phyloP scores from a whole-genome alignment of 2,113 vertebrate species.

The Uria aalge region DNA sequence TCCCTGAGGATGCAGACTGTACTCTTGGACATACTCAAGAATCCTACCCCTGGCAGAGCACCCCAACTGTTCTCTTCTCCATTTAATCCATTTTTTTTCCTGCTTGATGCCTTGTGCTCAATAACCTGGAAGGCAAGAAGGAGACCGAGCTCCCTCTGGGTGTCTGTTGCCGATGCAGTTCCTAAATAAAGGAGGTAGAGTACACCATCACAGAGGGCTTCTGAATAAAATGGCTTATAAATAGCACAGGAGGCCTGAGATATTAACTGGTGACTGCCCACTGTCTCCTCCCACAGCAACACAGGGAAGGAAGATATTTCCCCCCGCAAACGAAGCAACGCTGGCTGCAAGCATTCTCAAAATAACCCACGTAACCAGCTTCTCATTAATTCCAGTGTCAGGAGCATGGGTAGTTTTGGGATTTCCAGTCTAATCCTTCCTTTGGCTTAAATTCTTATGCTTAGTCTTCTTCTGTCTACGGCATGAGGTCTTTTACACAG shows the following conservation, averaged over 20 bases:
- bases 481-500: background rate
- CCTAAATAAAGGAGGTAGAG: background rate
- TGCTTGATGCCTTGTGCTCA: background rate
- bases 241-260: background rate
- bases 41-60: background rate
- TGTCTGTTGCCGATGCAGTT: rapidly evolving
- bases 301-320: background rate
- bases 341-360: conserved; percentile 27
- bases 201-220: background rate
- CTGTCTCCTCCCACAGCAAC: background rate
- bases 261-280: background rate
- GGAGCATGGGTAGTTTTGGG: background rate
- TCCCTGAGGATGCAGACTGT: background rate
- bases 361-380: background rate
- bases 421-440: conserved; percentile 48
- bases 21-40: background rate
- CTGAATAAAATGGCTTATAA: background rate
- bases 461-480: background rate
- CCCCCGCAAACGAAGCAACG: background rate
- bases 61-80: background rate
- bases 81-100: background rate
- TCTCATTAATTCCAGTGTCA: conserved; percentile 16
- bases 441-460: background rate
- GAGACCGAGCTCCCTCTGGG: background rate
- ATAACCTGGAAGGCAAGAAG: background rate